Base-by-base conservation (phyloP, 2,797 vertebrate genomes). In the Sardinella longiceps region DNA sequence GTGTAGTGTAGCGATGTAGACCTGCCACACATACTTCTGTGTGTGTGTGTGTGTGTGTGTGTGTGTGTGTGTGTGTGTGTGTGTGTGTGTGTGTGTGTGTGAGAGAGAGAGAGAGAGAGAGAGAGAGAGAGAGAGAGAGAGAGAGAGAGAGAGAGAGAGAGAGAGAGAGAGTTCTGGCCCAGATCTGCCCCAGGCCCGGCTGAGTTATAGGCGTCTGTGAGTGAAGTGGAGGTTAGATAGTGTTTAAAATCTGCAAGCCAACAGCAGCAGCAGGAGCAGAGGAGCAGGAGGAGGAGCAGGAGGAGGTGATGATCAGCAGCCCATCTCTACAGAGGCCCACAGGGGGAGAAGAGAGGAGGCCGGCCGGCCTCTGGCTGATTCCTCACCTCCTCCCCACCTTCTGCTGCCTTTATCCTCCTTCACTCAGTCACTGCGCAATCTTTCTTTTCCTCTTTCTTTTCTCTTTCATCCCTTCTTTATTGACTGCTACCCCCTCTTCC, bases 221-320 rank as follows among this genome's bases (percentile, higher is more conserved):
- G 87, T 88, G 63, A 88, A 91, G 91, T 86, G 87, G 91, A 88
- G 28, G 48, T 50, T 11, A 1, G 74, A 88, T 80, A 88, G 89
- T 88, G 88, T 88, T 12, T 80, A 58, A 37, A 12, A 33, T 70
- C 28, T 37, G 63, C 33, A 30, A 70, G 28, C 51, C 51, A 20
- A 5, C 51, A 53, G 51, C 51, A 53, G 51, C 14, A 53, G 51
- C 51, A 48, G 46, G 46, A 58, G n/a, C 56, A n/a, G 56, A 10
- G 23, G 56, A 9, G 81, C 6, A 39, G 51, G 3, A 81, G 28
- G 25, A 14, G 28, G 28, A 28, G 63, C 25, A 30, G 63, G 25
- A 28, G 63, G 25, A 66, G 63, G 25, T 1, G 63, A 14, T 30
- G 63, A 33, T 63, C n/a, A 25, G 58, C 58, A 66, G 30, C 30